Evolutionary conservation across 92 coral and sea anemone genomes (phyloP).

Genomic region (Parazoanthus swiftii): DNA sequence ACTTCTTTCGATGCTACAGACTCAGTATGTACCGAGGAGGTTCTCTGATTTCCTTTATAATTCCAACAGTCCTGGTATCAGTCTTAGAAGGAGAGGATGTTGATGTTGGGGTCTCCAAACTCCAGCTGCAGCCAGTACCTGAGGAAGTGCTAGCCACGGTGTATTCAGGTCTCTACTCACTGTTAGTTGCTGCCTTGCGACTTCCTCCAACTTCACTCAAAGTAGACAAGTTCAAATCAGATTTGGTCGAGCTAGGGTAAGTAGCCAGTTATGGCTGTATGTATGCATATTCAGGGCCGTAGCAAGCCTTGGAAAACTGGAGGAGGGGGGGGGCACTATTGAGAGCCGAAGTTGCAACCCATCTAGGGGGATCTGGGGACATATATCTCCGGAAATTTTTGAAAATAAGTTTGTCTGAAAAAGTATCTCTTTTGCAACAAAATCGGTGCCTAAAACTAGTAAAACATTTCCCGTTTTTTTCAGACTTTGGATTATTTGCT

Average conservation of each 20-base stretch:
- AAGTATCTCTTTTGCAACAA: no score
- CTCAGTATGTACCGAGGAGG: not conserved
- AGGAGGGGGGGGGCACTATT: no score
- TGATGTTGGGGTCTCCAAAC: slow-evolving; percentile 66
- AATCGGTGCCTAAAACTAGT: no score
- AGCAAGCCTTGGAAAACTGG: no score
- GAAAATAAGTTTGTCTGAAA: no score
- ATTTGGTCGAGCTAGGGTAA: slow-evolving; percentile 78
- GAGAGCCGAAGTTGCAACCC: no score
- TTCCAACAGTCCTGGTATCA: slow-evolving; percentile 56
- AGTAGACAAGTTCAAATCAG: slow-evolving; percentile 81
- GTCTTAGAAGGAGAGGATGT: slow-evolving; percentile 71
- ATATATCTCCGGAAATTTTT: no score
- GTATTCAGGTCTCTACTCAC: slow-evolving; percentile 77
- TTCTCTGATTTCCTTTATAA: not conserved
- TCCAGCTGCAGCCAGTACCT: slow-evolving; percentile 58
- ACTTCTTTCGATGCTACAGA: not conserved
- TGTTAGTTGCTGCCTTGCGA: slow-evolving; percentile 80
- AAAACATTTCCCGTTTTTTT: no score
- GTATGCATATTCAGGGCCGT: no score
- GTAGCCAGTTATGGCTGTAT: not conserved
- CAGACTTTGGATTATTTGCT: no score
- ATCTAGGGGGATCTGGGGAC: no score
- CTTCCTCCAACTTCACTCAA: slow-evolving; percentile 80
- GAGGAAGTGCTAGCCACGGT: slow-evolving; percentile 70